A percentile compares a stretch with the other conserved stretches of the same genome.
Conservation (phyloP, 2,797 vertebrate species). For the Anguilla marmorata region DNA sequence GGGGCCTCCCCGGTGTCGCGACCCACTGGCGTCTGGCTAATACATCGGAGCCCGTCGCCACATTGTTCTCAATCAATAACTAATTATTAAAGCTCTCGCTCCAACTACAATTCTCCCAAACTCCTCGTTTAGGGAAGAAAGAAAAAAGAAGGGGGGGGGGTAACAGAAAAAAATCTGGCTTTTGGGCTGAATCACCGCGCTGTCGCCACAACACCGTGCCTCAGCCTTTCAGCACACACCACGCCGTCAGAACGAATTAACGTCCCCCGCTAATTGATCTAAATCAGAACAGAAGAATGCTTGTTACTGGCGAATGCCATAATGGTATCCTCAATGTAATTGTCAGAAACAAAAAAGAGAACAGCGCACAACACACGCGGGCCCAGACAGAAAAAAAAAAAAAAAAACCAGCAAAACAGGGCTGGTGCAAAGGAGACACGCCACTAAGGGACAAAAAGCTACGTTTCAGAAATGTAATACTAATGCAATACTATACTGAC, state of each 20-base stretch:
- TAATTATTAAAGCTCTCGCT: constrained; percentile 95
- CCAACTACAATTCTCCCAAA: constrained; percentile 74
- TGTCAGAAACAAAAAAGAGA: constrained; percentile 65
- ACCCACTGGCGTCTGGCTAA: constrained; percentile 88
- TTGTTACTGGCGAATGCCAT: constrained; percentile 83
- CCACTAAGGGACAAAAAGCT: constrained; percentile 61
- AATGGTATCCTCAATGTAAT: constrained; percentile 50
- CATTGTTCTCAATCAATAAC: constrained; percentile 98
- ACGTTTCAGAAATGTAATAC: constrained; percentile 6
- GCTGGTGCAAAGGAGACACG: constrained; percentile 65
- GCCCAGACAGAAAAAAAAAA: constrained; percentile 58
- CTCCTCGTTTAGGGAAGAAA: constrained; percentile 69
- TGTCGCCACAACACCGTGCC: constrained; percentile 81
- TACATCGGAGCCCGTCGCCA: constrained; percentile 77
- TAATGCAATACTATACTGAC: background rate
- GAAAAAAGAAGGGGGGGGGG: constrained; percentile 31
- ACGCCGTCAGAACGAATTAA: constrained; percentile 89
- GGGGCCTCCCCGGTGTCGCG: constrained; percentile 77
- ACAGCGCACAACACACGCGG: constrained; percentile 68
- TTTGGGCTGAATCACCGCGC: constrained; percentile 84
- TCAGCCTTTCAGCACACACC: constrained; percentile 86
- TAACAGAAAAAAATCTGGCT: constrained; percentile 79
- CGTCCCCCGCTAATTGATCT: constrained; percentile 90
- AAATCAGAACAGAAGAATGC: constrained; percentile 94
- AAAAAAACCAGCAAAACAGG: constrained; percentile 68